Base-by-base conservation (phyloP, 2,888 invertebrate species). In the Leptopilina drosophilae region DNA sequence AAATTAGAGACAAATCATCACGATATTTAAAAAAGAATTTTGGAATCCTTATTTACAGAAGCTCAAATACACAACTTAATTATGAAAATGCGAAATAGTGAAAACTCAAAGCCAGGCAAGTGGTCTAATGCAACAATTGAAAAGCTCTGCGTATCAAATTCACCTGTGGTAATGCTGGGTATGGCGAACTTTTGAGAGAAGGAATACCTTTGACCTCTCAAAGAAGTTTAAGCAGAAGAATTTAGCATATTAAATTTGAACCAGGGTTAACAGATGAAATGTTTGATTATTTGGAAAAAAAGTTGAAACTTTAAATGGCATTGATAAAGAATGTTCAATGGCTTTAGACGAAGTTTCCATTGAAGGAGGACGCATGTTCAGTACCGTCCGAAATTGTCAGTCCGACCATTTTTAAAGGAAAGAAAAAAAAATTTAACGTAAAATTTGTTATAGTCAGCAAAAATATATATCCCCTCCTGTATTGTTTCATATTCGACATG, bases 111-210 rank as follows among this genome's bases (percentile, higher is more conserved):
- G 62, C 33, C 59, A 59, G 59, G 33, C n/a, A 69, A n/a, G 20
- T 69, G 69, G 64, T 64, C 20, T n/a, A 64, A 64, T 64, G 12
- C 64, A 20, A 42, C 42, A 11, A 14, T 67, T 67, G 62, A 53
- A 59, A 59, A 64, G 64, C 64, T 64, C 11, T 64, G 15, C 64
- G 64, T 8, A 9, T 64, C 6, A 64, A 64, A 64, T 64, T 15
- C 8, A 64, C 7, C 53, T 85, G 83, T 79, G 84, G 82, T 11
- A 62, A 56, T 20, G 42, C 75, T 26, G 83, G 85, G 2, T 85
- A 85, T 46, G 53, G 80, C 12, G 78, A 83, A 69, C 11, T 85
- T 12, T 67, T 81, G 33, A 73, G 76, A 33, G 76, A 80, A 77
- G 67, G 76, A 9, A 49, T 80, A 65, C 81, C 83, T 20, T 67